Evolutionary conservation across 2,888 invertebrate genomes (phyloP).

Genomic region (Tinea pellionella): DNA sequence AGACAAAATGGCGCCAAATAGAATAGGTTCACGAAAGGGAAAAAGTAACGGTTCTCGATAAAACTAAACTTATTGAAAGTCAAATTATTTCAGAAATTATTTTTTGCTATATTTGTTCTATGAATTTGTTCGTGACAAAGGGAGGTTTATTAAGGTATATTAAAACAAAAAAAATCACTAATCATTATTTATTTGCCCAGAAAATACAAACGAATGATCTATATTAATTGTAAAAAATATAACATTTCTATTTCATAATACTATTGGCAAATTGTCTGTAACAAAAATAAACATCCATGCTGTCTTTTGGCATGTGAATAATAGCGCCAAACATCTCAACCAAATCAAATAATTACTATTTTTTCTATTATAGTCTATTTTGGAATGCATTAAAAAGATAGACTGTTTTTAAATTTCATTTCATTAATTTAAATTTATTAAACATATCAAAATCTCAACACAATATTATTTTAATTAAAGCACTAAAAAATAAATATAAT

Average conservation of each 20-base stretch:
- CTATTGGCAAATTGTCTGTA: neutral
- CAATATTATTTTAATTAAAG: too few relatives aligned
- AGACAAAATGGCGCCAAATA: too few relatives aligned
- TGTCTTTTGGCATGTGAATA: neutral
- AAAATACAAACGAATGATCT: conserved; percentile 60
- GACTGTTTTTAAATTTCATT: too few relatives aligned
- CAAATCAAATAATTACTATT: neutral
- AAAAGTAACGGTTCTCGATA: too few relatives aligned
- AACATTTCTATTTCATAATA: neutral
- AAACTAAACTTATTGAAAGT: too few relatives aligned
- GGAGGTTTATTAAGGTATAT: neutral
- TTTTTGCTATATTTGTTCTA: too few relatives aligned
- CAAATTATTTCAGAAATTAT: too few relatives aligned
- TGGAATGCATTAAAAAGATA: neutral
- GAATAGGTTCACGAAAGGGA: too few relatives aligned
- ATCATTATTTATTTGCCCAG: conserved; percentile 52
- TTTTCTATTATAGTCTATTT: neutral
- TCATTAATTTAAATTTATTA: too few relatives aligned
- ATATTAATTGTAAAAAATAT: conserved; percentile 21
- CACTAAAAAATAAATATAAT: too few relatives aligned
- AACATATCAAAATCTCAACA: too few relatives aligned
- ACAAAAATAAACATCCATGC: neutral
- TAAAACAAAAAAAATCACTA: conserved; percentile 5
- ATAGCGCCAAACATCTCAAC: neutral
- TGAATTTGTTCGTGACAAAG: too few relatives aligned